Base-by-base conservation (phyloP, 2,888 invertebrate genomes). In the Entomobrya multifasciata region DNA sequence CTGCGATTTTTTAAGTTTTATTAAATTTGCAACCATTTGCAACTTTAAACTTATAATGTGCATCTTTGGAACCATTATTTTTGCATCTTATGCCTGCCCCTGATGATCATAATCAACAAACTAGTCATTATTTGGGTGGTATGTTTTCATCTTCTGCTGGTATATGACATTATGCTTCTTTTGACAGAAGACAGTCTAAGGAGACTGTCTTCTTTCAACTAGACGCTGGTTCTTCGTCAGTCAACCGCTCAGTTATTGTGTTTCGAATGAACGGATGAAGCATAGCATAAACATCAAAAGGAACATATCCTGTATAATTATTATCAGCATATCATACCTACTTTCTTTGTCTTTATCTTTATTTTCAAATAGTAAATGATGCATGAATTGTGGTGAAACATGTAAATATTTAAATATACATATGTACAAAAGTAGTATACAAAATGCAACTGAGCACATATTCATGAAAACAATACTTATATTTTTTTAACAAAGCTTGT, bases 41-140 rank as follows among this genome's bases (percentile, higher is more conserved):
- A n/a, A n/a, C n/a, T n/a, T n/a, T n/a, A n/a, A n/a, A n/a, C n/a
- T n/a, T n/a, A n/a, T n/a, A n/a, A n/a, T n/a, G n/a, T n/a, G n/a
- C n/a, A n/a, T n/a, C n/a, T n/a, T n/a, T n/a, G n/a, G n/a, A n/a
- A n/a, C n/a, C n/a, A n/a, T n/a, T n/a, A n/a, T n/a, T n/a, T n/a
- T n/a, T n/a, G n/a, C n/a, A n/a, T n/a, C n/a, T n/a, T n/a, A n/a
- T n/a, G n/a, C n/a, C n/a, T n/a, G n/a, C n/a, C n/a, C n/a, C n/a
- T n/a, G n/a, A n/a, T n/a, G n/a, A n/a, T n/a, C 67, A 62, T 84
- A 84, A 78, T 78, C 77, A 84, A 84, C 67, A 57, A 74, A 67
- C 77, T 55, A 84, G 84, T 84, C 84, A 70, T 84, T 62, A 70
- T 84, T 84, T 84, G 84, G 84, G 78, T 78, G 84, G 78, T 78